Base-by-base conservation (phyloP, 2,797 vertebrate genomes). In the Gymnoscopelus braueri region DNA sequence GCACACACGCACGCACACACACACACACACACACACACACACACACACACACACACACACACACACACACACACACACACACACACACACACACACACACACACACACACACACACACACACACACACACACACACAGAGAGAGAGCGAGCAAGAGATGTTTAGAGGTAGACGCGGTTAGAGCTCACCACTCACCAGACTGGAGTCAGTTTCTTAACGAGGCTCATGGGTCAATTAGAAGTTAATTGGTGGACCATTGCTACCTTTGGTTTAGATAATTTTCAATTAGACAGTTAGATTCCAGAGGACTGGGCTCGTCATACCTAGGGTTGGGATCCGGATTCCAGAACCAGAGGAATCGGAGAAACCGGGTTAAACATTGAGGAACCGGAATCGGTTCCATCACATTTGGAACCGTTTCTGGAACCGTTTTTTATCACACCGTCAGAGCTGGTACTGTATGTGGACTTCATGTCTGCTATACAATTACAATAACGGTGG, bases 211-310 rank as follows among this genome's bases (percentile, higher is more conserved):
- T 15, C 12, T 4, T 51, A 15, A 51, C 39, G 50, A 51, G 63
- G 26, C 74, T 84, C 75, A 75, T 60, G 19, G 77, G 64, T 79
- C 74, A 85, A 82, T 85, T 79, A 87, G 77, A 67, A 61, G 78
- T 58, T 77, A 81, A 84, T 76, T 79, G 63, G 26, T 68, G 67
- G 75, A 69, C 83, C 63, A 75, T 35, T 1, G 49, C 15, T 80
- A 8, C 32, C 29, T 19, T 64, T 64, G n/a, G 51, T 71, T 53
- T 10, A 69, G 82, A 56, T 86, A 79, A 84, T 84, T 80, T 79
- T 78, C 77, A 77, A 85, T 86, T 74, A 68, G 61, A 75, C 69
- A 75, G 75, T 78, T 81, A 74, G 78, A 75, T 78, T 56, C 15
- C 11, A 24, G 12, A 24, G 24, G 55, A 49, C 57, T 78, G 66